Base-by-base conservation (phyloP, 2,888 invertebrate species). In the Ormia ochracea region DNA sequence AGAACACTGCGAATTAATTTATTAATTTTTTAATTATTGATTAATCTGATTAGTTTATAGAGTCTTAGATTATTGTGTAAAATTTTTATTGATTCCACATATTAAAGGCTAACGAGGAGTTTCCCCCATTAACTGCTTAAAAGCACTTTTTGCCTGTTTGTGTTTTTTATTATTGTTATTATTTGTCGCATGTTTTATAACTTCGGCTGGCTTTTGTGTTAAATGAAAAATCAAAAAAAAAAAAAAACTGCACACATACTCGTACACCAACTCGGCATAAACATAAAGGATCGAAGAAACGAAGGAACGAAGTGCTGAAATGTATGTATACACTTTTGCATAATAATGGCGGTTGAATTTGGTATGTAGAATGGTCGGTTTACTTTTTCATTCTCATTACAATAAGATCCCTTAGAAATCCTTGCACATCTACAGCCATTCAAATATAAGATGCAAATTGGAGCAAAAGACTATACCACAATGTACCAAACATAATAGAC, bases 371-470 rank as follows among this genome's bases (percentile, higher is more conserved):
- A 14, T 48, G 26, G 36, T 36, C n/a, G 48, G 3, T 26, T 23
- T 26, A 26, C 23, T n/a, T 52, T 36, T 56, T 45, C 23, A 31
- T 56, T 56, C 9, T 61, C 19, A 43, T 45, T 23, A 68, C 43
- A 61, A 61, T 43, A 52, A 61, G 52, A 61, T 72, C 26, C 23
- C n/a, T 56, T 21, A 56, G 38, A 56, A 54, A 66, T n/a, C n/a
- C 17, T 19, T 28, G 10, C 12, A 4, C 31, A 6, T 12, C 45
- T n/a, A 45, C 45, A 65, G 6, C 5, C 9, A 50, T 6, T 19
- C 14, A 58, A 52, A 28, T 14, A 41, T n/a, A 41, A 41, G 4
- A 74, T 45, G 23, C 12, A 23, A 65, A 56, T 56, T 33, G 28
- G 7, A 21, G 12, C 38, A 28, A 9, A 58, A 45, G 23, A 33